phyloP scores from a whole-genome alignment of 2,888 invertebrate genomes.

The Glaucopsyche alexis region DNA sequence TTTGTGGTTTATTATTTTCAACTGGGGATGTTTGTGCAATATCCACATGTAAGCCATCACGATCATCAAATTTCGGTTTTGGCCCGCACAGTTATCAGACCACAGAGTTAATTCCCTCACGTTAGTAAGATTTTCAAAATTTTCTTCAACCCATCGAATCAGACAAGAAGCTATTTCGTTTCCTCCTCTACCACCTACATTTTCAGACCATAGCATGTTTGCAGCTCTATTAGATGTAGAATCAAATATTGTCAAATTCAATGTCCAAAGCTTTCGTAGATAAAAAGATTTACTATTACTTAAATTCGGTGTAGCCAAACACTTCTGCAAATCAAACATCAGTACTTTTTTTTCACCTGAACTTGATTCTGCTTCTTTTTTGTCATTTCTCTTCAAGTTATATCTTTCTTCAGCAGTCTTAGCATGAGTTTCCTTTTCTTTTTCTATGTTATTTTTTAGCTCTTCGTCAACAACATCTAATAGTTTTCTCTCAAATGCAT shows the following conservation, averaged over 20 bases:
- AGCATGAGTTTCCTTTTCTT: conserved; percentile 16
- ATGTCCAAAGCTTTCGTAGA: no score
- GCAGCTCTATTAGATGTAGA: conserved; percentile 17
- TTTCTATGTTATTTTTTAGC: conserved; percentile 1
- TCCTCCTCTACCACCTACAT: conserved; percentile 32
- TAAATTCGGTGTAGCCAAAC: conserved; percentile 35
- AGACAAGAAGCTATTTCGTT: conserved; percentile 34
- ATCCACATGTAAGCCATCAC: neutral
- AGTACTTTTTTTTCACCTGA: conserved; percentile 31
- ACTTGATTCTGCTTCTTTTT: conserved; percentile 27
- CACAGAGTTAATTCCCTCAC: conserved; percentile 32
- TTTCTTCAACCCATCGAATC: conserved; percentile 27
- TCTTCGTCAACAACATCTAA: no score
- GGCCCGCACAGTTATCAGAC: conserved; percentile 34
- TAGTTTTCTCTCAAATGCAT: no score
- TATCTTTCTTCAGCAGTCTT: conserved; percentile 23
- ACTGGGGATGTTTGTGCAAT: no score
- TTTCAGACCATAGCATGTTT: conserved; percentile 31
- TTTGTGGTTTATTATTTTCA: conserved; percentile 36
- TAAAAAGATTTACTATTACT: no score
- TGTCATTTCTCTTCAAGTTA: conserved; percentile 28
- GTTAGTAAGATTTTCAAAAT: conserved; percentile 1
- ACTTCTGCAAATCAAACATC: conserved; percentile 37
- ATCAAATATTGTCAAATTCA: no score
- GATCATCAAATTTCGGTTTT: conserved; percentile 33